phyloP scores from a whole-genome alignment of 2,797 vertebrate species.

The Catamblyrhynchus diadema region DNA sequence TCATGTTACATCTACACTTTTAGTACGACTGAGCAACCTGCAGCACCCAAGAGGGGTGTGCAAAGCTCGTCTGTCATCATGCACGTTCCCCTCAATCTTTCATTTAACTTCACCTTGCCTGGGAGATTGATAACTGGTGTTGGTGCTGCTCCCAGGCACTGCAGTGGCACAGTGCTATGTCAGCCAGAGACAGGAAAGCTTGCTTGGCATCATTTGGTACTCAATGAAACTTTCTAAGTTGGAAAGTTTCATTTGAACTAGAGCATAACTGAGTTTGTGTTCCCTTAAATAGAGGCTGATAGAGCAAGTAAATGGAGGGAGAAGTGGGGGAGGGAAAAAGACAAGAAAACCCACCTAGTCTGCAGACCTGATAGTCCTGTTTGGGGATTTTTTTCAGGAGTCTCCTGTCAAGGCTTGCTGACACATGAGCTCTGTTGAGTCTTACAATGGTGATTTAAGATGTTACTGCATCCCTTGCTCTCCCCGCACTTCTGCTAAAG shows the following conservation, averaged over 20 bases:
- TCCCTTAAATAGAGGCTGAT: conserved; percentile 17
- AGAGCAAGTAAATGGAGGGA: not conserved
- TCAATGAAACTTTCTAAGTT: conserved; percentile 38
- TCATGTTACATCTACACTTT: not conserved
- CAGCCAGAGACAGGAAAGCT: not conserved
- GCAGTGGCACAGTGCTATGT: not conserved
- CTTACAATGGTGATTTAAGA: conserved; percentile 5
- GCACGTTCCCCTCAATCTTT: not conserved
- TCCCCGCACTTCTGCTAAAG: not conserved
- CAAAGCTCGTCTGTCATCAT: not conserved
- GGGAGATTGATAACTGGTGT: not conserved
- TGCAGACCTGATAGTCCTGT: conserved; percentile 22
- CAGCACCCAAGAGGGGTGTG: not conserved
- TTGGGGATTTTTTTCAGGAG: not conserved
- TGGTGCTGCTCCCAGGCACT: not conserved
- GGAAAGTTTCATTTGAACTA: conserved; percentile 41
- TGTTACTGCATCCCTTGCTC: not conserved
- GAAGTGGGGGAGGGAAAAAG: not conserved
- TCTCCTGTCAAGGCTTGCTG: conserved; percentile 27
- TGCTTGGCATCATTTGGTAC: conserved; percentile 54
- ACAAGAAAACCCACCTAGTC: not conserved
- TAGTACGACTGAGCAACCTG: not conserved
- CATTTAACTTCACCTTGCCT: conserved; percentile 10
- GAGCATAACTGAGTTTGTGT: conserved; percentile 26
- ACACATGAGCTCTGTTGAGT: not conserved